Evolutionary conservation across 2,888 invertebrate genomes (phyloP).

Genomic region (Drosophila subsilvestris): DNA sequence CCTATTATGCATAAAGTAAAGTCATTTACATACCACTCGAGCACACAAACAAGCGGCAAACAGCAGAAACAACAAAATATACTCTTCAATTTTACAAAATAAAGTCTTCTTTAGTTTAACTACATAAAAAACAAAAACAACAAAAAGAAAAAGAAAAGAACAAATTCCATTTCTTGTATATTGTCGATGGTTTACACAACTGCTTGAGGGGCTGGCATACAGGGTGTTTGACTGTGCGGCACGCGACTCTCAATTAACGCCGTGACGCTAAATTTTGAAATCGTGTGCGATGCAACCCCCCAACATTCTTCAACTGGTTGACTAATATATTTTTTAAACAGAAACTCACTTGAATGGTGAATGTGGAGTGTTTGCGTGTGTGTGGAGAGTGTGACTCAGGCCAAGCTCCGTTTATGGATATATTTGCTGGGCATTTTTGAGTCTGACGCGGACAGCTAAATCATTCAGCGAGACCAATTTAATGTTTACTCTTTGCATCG

Average conservation of each 20-base stretch:
- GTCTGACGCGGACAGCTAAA: slow-evolving; percentile 27
- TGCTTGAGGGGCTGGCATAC: slow-evolving; percentile 39
- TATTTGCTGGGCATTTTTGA: background rate
- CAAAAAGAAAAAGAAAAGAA: slow-evolving; percentile 11
- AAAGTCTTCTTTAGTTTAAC: slow-evolving; percentile 82
- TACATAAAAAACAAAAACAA: slow-evolving; percentile 57
- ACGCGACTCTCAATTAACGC: slow-evolving; percentile 62
- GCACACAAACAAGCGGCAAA: slow-evolving; percentile 30
- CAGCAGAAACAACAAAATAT: slow-evolving; percentile 64
- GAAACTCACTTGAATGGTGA: background rate
- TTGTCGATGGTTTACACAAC: slow-evolving; percentile 41
- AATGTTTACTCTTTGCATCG: slow-evolving; percentile 18
- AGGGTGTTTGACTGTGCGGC: slow-evolving; percentile 60
- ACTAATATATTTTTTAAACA: slow-evolving; percentile 59
- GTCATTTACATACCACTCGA: slow-evolving; percentile 53
- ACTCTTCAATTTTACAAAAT: slow-evolving; percentile 81
- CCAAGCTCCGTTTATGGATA: background rate
- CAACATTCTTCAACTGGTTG: slow-evolving; percentile 44
- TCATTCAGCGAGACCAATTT: slow-evolving; percentile 39
- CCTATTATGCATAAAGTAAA: slow-evolving; percentile 67
- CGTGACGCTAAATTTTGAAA: slow-evolving; percentile 63
- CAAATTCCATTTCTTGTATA: slow-evolving; percentile 39
- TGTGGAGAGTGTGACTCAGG: background rate
- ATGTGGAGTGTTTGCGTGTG: slow-evolving; percentile 7
- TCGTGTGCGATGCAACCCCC: slow-evolving; percentile 18